A percentile compares a stretch with the other conserved stretches of the same genome.
These are phyloP conservation scores for Mallateleia sp. DNA, from an alignment of 2,888 invertebrate genomes.

Conservation along the genomic window DNA sequence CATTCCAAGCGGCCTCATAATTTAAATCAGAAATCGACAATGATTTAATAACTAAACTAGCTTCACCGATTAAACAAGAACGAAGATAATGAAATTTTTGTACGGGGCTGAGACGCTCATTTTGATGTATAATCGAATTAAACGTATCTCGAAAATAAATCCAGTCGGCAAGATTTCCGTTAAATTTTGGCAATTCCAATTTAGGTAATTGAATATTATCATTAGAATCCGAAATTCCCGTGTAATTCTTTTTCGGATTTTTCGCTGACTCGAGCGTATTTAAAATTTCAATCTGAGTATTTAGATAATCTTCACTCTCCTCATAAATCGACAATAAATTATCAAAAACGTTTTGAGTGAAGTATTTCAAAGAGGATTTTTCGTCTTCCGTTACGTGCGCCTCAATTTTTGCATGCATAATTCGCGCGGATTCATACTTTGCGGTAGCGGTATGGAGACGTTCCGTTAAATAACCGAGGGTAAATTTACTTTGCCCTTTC, in stretches of 20 bases:
- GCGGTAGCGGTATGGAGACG: not conserved
- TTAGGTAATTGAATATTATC: no score
- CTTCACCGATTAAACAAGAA: slow-evolving; percentile 13
- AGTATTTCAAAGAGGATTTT: not conserved
- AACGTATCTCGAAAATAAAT: no score
- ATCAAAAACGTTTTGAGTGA: not conserved
- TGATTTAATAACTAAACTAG: slow-evolving; percentile 6
- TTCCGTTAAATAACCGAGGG: not conserved
- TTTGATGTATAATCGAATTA: no score
- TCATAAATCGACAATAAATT: not conserved
- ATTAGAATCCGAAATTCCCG: no score
- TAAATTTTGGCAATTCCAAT: no score
- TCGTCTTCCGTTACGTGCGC: not conserved
- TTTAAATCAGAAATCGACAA: slow-evolving; percentile 13
- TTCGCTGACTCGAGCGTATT: no score
- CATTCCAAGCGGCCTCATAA: slow-evolving; percentile 10
- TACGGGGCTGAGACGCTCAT: not conserved
- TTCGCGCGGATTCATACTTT: not conserved
- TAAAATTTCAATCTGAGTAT: no score
- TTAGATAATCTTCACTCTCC: not conserved
- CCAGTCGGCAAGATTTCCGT: no score
- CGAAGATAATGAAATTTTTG: slow-evolving; percentile 43
- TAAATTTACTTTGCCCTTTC: not conserved
- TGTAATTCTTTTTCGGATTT: no score
- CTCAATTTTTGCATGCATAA: not conserved